Evolutionary conservation across 2,113 vertebrate species (phyloP).

Genomic region (Amphilophus citrinellus): DNA sequence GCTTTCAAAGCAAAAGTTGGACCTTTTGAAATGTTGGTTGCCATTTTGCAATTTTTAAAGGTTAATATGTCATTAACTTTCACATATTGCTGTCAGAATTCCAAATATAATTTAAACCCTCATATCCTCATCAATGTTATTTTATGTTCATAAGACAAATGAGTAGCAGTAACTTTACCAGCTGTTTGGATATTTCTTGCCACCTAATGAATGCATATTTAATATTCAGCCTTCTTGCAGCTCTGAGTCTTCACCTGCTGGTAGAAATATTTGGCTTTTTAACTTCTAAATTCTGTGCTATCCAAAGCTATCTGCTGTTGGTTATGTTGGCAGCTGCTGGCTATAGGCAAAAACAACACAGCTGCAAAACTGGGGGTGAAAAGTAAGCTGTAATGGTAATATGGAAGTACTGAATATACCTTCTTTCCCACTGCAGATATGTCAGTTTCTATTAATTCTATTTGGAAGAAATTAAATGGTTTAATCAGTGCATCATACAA

Average conservation of each 20-base stretch:
- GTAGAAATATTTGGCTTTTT: neutral
- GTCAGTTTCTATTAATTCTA: neutral
- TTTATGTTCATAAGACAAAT: neutral
- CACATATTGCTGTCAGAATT: neutral
- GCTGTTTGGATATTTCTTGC: neutral
- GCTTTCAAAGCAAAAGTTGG: too few species aligned
- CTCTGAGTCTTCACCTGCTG: slow-evolving; percentile 4
- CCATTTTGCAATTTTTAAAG: neutral
- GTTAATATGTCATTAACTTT: neutral
- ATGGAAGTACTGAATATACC: neutral
- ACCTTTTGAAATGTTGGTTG: too few species aligned
- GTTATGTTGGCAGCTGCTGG: neutral
- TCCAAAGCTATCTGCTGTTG: neutral
- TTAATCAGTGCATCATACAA: neutral
- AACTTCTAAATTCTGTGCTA: neutral
- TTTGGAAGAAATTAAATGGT: neutral
- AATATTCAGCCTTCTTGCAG: neutral
- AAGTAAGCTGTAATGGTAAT: neutral
- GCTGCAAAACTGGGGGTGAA: neutral
- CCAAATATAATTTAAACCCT: neutral
- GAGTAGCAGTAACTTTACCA: neutral
- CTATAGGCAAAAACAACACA: neutral
- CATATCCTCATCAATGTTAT: neutral
- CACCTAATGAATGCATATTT: neutral
- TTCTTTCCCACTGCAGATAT: neutral